A percentile compares a stretch with the other conserved stretches of the same genome.
phyloP scores from a whole-genome alignment of 2,888 invertebrate species.

The Imbricaverruca yamaguchii region DNA sequence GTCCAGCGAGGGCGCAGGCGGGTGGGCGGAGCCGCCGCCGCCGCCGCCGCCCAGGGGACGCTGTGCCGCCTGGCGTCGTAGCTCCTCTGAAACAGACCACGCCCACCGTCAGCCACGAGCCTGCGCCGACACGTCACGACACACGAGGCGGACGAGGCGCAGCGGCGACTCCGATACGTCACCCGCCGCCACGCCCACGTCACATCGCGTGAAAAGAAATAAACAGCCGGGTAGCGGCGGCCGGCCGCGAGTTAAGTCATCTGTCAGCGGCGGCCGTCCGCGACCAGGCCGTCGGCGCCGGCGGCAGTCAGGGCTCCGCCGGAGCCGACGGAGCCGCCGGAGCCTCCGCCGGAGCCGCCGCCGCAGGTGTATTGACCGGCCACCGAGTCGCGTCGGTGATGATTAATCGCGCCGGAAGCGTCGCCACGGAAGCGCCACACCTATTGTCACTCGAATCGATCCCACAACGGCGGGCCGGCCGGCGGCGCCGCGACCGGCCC shows the following conservation, averaged over 20 bases:
- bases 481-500: neutral
- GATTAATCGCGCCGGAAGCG: constrained; percentile 6
- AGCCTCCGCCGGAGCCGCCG: too few relatives aligned
- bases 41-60: neutral
- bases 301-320: too few relatives aligned
- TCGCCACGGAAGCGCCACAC: neutral
- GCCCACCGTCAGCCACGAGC: neutral
- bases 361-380: neutral
- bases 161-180: neutral
- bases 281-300: neutral
- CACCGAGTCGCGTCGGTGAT: neutral
- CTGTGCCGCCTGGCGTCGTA: neutral
- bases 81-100: neutral
- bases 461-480: neutral
- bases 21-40: neutral
- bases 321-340: too few relatives aligned
- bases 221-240: neutral
- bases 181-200: neutral
- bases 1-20: neutral
- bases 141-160: neutral
- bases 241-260: neutral
- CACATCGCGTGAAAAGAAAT: neutral
- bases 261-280: neutral
- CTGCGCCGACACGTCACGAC: neutral
- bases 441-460: constrained; percentile 8